phyloP scores from a whole-genome alignment of 2,113 vertebrate species.

The Tupaia tana region DNA sequence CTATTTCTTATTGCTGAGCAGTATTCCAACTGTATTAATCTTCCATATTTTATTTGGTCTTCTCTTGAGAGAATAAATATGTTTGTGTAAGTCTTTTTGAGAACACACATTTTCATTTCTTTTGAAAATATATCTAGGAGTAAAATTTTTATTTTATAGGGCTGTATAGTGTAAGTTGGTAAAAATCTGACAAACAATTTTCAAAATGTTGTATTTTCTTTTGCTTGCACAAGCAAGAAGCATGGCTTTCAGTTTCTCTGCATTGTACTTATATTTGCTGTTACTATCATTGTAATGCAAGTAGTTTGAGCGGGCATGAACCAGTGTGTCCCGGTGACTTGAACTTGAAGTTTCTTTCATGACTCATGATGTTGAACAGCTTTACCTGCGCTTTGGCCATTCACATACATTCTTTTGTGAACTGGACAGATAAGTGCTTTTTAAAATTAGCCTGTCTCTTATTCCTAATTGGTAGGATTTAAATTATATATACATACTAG shows the following conservation, averaged over 20 bases:
- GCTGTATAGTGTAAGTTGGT: neutral
- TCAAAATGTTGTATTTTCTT: neutral
- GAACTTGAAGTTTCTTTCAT: neutral
- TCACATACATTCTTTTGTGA: neutral
- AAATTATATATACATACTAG: neutral
- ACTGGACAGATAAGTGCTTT: neutral
- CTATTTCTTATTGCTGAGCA: neutral
- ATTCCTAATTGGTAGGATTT: neutral
- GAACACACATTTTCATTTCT: neutral
- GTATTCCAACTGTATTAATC: neutral
- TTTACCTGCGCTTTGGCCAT: neutral
- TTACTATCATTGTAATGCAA: neutral
- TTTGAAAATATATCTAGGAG: neutral
- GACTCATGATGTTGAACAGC: neutral
- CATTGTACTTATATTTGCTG: neutral
- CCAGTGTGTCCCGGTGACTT: neutral
- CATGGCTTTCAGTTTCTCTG: neutral
- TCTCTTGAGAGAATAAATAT: neutral
- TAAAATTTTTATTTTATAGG: neutral
- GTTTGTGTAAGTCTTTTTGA: neutral
- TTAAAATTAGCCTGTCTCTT: neutral
- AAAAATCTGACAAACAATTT: neutral
- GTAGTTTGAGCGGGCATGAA: neutral
- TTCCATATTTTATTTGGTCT: slow-evolving; percentile 11
- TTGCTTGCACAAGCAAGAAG: neutral